Evolutionary conservation across 2,888 invertebrate genomes (phyloP).

Genomic region (Oligia fasciuncula): DNA sequence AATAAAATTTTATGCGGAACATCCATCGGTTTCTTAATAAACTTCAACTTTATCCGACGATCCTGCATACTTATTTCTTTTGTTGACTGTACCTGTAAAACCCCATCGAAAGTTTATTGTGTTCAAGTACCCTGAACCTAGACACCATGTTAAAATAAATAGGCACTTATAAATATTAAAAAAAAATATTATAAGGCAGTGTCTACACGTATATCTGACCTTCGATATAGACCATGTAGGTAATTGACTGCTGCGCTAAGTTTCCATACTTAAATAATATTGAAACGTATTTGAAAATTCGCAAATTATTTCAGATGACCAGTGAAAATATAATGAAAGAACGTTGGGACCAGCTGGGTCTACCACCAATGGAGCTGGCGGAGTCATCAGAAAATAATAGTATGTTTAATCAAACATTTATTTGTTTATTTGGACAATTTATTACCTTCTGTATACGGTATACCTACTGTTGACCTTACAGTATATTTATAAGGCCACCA

Average conservation of each 20-base stretch:
- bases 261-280: not conserved
- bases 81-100: too few relatives aligned
- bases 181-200: not conserved
- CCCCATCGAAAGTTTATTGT: too few relatives aligned
- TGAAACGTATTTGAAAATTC: not conserved
- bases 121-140: not conserved
- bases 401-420: not conserved
- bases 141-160: not conserved
- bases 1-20: too few relatives aligned
- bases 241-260: not conserved
- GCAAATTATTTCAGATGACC: conserved; percentile 72
- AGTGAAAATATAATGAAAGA: conserved; percentile 70
- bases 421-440: too few relatives aligned
- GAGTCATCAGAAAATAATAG: conserved; percentile 79
- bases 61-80: too few relatives aligned
- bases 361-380: conserved; percentile 86
- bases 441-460: too few relatives aligned
- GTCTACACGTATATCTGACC: not conserved
- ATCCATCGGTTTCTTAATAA: too few relatives aligned
- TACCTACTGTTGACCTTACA: too few relatives aligned
- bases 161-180: not conserved
- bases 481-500: too few relatives aligned
- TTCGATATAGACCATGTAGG: not conserved
- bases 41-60: too few relatives aligned
- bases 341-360: conserved; percentile 76